Evolutionary conservation across 2,888 invertebrate species (phyloP).

Genomic region (Ochropleura leucogaster): DNA sequence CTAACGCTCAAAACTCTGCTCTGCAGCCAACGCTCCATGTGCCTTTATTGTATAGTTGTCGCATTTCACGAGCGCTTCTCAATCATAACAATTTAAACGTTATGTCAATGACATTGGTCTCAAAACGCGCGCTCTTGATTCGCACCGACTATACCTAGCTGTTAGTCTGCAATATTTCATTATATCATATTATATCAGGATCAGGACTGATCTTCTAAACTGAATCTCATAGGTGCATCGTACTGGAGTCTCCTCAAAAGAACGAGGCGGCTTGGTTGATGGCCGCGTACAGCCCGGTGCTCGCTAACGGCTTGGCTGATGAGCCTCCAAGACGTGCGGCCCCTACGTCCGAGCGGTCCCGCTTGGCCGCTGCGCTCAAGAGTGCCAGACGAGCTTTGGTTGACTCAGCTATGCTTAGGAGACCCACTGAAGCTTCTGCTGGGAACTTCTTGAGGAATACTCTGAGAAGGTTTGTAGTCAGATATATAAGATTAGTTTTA

Average conservation of each 20-base stretch:
- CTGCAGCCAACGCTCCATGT: slow-evolving; percentile 50
- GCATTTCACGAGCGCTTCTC: slow-evolving; percentile 7
- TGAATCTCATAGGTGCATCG: slow-evolving; percentile 93
- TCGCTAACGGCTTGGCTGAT: slow-evolving; percentile 96
- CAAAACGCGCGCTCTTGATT: slow-evolving; percentile 11
- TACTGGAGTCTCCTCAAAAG: slow-evolving; percentile 97
- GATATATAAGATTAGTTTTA: background rate
- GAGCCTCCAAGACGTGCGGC: slow-evolving; percentile 91
- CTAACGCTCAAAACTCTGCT: slow-evolving; percentile 32
- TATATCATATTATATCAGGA: background rate
- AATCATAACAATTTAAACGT: background rate
- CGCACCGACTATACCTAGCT: slow-evolving; percentile 24
- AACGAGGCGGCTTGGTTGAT: slow-evolving; percentile 98
- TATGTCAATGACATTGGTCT: background rate
- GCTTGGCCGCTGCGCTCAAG: slow-evolving; percentile 96
- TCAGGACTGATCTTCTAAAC: slow-evolving; percentile 4
- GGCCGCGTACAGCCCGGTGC: slow-evolving; percentile 96
- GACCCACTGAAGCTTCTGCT: slow-evolving; percentile 94
- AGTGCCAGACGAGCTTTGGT: slow-evolving; percentile 95
- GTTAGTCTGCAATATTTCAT: slow-evolving; percentile 25
- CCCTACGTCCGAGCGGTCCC: slow-evolving; percentile 96
- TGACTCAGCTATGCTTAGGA: slow-evolving; percentile 95
- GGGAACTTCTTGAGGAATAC: slow-evolving; percentile 97
- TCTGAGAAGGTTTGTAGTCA: slow-evolving; percentile 91
- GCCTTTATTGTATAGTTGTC: slow-evolving; percentile 23